phyloP scores from a whole-genome alignment of 1,140 invertebrate species.

The Drosophila burlai region DNA sequence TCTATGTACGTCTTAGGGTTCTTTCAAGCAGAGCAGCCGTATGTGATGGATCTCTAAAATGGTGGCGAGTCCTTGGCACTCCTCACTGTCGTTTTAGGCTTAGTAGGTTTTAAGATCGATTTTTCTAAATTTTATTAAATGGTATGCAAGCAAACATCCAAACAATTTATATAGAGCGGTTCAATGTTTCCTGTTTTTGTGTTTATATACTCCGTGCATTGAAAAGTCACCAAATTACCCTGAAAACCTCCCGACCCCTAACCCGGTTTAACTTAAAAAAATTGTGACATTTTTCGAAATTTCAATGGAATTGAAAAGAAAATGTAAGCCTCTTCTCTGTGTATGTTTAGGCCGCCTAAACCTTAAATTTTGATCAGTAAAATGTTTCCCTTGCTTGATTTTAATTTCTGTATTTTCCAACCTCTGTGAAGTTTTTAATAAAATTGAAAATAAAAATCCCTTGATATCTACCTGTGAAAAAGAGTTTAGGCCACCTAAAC shows the following conservation, averaged over 20 bases:
- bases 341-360: conserved; percentile 27
- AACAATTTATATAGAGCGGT: conserved; percentile 81
- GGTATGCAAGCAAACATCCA: conserved; percentile 77
- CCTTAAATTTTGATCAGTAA: conserved; percentile 1
- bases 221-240: conserved; percentile 69
- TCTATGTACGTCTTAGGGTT: conserved; percentile 56
- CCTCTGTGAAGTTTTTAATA: conserved; percentile 19
- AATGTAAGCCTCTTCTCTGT: conserved; percentile 30
- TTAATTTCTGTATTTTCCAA: background rate
- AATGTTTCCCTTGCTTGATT: background rate
- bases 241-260: background rate
- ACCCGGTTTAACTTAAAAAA: background rate
- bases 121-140: conserved; percentile 66
- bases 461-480: conserved; percentile 8
- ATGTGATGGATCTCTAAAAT: conserved; percentile 76
- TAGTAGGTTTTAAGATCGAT: conserved; percentile 60
- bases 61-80: conserved; percentile 50
- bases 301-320: conserved; percentile 38
- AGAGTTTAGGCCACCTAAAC: background rate
- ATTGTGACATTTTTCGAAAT: conserved; percentile 17
- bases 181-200: conserved; percentile 81
- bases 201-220: conserved; percentile 71
- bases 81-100: conserved; percentile 65
- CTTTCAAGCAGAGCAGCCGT: conserved; percentile 72
- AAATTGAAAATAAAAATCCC: conserved; percentile 18